Evolutionary conservation across 2,113 vertebrate genomes (phyloP).

Genomic region (Calyptomena viridis): DNA sequence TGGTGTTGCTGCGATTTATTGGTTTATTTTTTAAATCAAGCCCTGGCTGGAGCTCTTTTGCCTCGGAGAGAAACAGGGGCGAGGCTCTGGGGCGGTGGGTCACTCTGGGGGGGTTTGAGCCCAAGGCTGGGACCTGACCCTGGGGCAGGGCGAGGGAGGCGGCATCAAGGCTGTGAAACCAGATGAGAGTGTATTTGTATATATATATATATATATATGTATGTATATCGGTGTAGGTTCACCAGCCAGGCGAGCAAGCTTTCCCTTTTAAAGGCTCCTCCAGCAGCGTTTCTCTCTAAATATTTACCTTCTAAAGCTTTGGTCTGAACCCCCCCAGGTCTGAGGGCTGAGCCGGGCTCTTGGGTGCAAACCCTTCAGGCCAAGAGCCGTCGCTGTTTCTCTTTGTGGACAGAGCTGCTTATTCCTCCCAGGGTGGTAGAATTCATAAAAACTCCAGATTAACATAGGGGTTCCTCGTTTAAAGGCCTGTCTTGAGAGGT

Average conservation of each 20-base stretch:
- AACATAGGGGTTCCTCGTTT: not conserved
- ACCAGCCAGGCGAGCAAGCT: not conserved
- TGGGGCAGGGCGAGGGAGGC: not conserved
- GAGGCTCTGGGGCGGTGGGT: not conserved
- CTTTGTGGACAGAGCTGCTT: not conserved
- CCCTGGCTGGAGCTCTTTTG: not conserved
- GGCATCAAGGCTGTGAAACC: not conserved
- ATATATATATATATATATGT: not conserved
- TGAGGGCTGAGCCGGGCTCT: not conserved
- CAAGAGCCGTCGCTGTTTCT: accelerated
- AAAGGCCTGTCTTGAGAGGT: not conserved
- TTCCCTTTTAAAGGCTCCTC: not conserved
- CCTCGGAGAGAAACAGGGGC: not conserved
- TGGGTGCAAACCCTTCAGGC: not conserved
- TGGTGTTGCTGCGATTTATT: not conserved
- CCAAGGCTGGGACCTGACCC: not conserved
- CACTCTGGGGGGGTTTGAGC: not conserved
- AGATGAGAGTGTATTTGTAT: not conserved
- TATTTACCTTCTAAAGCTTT: not conserved
- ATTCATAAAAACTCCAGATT: not conserved
- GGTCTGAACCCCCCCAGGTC: not conserved
- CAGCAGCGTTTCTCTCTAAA: not conserved
- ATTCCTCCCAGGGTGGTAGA: not conserved
- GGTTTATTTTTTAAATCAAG: not conserved
- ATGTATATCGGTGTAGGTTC: not conserved